Evolutionary conservation across 2,113 vertebrate genomes (phyloP).

Genomic region (Stomatorhinus ivindoensis): DNA sequence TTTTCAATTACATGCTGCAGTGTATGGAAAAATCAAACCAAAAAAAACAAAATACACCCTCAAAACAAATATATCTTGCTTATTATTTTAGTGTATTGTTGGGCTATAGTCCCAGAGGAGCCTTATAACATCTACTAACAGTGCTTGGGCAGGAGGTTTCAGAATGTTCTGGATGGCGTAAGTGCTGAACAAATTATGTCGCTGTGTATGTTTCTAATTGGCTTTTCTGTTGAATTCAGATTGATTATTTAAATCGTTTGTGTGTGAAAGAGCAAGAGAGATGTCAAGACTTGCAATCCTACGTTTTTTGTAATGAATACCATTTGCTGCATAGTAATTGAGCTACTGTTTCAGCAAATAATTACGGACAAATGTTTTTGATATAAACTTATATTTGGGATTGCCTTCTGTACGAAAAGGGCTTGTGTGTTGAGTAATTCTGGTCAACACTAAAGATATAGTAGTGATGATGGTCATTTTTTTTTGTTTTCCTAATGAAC

Average conservation of each 20-base stretch:
- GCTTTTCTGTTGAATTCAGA: background rate
- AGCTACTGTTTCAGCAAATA: background rate
- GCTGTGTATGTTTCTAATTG: background rate
- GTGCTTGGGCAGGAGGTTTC: background rate
- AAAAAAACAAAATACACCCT: background rate
- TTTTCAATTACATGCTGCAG: background rate
- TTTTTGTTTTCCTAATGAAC: background rate
- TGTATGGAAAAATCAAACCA: background rate
- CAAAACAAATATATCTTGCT: background rate
- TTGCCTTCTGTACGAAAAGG: background rate
- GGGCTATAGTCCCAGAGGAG: background rate
- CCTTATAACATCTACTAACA: constrained; percentile 1
- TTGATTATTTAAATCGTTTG: background rate
- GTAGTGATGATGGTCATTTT: background rate
- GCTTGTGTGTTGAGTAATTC: background rate
- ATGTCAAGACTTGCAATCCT: background rate
- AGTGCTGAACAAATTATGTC: background rate
- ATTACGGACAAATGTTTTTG: background rate
- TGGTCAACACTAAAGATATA: background rate
- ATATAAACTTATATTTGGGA: background rate
- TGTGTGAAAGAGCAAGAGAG: background rate
- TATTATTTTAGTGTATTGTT: background rate
- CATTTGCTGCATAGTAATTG: background rate
- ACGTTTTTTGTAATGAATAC: constrained; percentile 6
- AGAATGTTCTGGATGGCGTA: background rate